A percentile compares a stretch with the other conserved stretches of the same genome.
phyloP scores from a whole-genome alignment of 2,888 invertebrate genomes.

The Heliconius erato region DNA sequence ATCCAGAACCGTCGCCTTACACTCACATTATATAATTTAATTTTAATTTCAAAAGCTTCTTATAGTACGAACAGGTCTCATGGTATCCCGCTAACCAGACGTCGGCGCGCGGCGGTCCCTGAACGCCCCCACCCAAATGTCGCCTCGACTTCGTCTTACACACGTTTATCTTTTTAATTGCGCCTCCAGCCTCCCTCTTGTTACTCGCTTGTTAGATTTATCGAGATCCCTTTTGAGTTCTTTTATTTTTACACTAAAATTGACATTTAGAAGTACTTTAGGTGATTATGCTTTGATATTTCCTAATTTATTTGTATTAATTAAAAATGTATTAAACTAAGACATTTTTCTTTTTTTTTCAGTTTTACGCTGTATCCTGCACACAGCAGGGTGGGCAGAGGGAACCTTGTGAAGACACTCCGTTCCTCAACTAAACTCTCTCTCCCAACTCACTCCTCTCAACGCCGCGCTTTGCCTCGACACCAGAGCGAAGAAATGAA shows the following conservation, averaged over 20 bases:
- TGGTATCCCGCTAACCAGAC: constrained; percentile 84
- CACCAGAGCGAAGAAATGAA: too few species aligned
- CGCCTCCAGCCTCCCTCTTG: constrained; percentile 68
- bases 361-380: too few species aligned
- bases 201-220: constrained; percentile 75
- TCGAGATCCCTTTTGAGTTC: constrained; percentile 53
- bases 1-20: too few species aligned
- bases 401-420: too few species aligned
- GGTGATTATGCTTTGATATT: neutral
- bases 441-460: too few species aligned
- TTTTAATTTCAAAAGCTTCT: constrained; percentile 26
- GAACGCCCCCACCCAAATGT: constrained; percentile 71
- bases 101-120: constrained; percentile 62
- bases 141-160: constrained; percentile 77
- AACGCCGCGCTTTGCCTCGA: too few species aligned
- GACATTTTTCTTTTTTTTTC: too few species aligned
- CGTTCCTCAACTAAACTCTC: too few species aligned
- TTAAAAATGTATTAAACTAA: neutral
- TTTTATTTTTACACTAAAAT: constrained; percentile 45
- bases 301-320: neutral
- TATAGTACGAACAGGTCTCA: constrained; percentile 63
- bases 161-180: constrained; percentile 85
- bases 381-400: too few species aligned
- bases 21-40: neutral
- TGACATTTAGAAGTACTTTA: constrained; percentile 18